These are phyloP conservation scores for Eolophus roseicapilla DNA, from an alignment of 2,113 vertebrate species.

Conservation along the genomic window DNA sequence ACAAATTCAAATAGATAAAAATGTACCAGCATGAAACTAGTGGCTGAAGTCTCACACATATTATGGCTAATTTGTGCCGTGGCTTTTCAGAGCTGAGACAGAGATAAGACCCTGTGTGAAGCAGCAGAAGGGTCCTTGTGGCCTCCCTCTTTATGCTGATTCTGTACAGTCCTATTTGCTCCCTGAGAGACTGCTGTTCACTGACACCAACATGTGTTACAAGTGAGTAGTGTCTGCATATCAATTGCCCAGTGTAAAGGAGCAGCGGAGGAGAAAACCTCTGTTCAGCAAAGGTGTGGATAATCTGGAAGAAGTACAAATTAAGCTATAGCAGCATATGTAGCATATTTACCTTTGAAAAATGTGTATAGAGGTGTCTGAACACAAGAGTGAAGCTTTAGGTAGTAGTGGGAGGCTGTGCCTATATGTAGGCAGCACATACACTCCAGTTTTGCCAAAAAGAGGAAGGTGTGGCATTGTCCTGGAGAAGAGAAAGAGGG, in stretches of 20 bases:
- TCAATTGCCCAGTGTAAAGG: neutral
- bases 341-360: neutral
- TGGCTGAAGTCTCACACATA: neutral
- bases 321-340: neutral
- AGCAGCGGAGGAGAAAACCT: neutral
- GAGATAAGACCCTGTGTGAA: rapidly evolving
- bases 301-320: neutral
- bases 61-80: neutral
- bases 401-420: neutral
- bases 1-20: neutral
- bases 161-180: neutral
- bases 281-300: neutral
- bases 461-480: neutral
- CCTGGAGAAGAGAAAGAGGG: neutral
- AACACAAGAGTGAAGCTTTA: neutral
- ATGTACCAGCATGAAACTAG: neutral
- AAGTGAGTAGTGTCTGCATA: neutral
- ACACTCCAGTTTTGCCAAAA: neutral
- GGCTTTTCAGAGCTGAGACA: neutral
- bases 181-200: neutral
- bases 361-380: neutral
- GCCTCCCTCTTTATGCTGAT: neutral
- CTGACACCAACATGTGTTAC: neutral
- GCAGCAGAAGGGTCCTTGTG: neutral
- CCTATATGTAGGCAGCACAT: neutral